Percentiles rank a stretch among this genome's conserved stretches.
Conservation (phyloP, 2,888 invertebrate species). For the Cerceris ruficornis region DNA sequence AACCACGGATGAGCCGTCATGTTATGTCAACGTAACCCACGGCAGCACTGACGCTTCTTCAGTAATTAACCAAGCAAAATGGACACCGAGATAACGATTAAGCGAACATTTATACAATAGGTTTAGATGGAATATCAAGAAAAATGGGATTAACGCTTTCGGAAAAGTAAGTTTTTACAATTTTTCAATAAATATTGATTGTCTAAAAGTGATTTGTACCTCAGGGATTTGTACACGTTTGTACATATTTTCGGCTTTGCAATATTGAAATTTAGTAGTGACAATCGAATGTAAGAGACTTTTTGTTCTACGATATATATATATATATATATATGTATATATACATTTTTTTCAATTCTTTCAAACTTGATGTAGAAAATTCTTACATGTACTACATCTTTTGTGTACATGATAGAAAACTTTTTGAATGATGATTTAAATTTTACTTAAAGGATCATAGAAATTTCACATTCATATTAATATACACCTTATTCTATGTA, state of each 20-base stretch:
- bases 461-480: too few relatives aligned
- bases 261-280: conserved; percentile 55
- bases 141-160: conserved; percentile 70
- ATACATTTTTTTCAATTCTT: too few relatives aligned
- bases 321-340: not conserved
- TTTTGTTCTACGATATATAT: not conserved
- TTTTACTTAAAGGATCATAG: too few relatives aligned
- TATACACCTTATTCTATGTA: too few relatives aligned
- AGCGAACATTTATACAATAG: conserved; percentile 74
- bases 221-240: conserved; percentile 3
- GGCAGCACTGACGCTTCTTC: conserved; percentile 80
- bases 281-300: conserved; percentile 27
- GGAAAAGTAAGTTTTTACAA: conserved; percentile 70
- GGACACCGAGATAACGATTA: conserved; percentile 82
- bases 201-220: not conserved
- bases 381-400: too few relatives aligned
- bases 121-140: conserved; percentile 72
- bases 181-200: conserved; percentile 33
- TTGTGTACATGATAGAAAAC: too few relatives aligned
- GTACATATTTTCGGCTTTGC: conserved; percentile 29
- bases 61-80: conserved; percentile 82
- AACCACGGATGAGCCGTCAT: conserved; percentile 59
- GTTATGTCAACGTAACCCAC: conserved; percentile 79
- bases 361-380: too few relatives aligned
- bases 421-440: too few relatives aligned